Evolutionary conservation across 2,888 invertebrate species (phyloP).

Genomic region (Alentia gelatinosa): DNA sequence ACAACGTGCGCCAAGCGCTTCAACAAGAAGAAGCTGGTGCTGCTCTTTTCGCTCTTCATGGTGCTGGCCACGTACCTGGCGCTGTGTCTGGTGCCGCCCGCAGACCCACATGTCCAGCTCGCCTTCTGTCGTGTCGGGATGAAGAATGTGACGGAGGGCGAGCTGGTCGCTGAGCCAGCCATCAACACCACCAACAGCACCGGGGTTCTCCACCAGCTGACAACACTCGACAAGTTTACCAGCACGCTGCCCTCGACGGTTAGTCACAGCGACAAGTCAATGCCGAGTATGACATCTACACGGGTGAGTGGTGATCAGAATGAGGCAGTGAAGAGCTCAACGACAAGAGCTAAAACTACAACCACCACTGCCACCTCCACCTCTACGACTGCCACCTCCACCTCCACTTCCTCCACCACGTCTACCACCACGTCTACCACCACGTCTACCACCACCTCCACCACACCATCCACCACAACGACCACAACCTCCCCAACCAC

Average conservation of each 20-base stretch:
- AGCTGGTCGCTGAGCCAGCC: background rate
- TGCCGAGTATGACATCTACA: background rate
- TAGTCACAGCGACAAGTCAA: background rate
- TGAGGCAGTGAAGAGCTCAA: background rate
- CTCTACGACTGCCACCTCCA: background rate
- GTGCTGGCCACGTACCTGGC: constrained; percentile 72
- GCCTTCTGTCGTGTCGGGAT: background rate
- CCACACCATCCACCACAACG: background rate
- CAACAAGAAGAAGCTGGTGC: constrained; percentile 71
- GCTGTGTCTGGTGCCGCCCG: constrained; percentile 67
- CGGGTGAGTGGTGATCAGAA: background rate
- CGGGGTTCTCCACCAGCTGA: background rate
- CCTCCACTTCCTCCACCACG: background rate
- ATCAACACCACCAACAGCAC: background rate
- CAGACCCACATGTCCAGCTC: background rate
- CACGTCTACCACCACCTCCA: background rate
- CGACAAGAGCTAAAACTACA: background rate
- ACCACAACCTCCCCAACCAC: background rate
- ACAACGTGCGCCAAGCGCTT: constrained; percentile 73
- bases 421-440: background rate
- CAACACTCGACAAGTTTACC: background rate
- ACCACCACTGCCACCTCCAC: background rate
- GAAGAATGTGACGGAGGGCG: background rate
- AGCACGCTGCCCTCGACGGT: background rate
- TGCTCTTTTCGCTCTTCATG: constrained; percentile 74